Percentiles rank a stretch among this genome's conserved stretches.
These are phyloP conservation scores for Xenopus petersii DNA, from an alignment of 2,797 vertebrate species.

Conservation along the genomic window DNA sequence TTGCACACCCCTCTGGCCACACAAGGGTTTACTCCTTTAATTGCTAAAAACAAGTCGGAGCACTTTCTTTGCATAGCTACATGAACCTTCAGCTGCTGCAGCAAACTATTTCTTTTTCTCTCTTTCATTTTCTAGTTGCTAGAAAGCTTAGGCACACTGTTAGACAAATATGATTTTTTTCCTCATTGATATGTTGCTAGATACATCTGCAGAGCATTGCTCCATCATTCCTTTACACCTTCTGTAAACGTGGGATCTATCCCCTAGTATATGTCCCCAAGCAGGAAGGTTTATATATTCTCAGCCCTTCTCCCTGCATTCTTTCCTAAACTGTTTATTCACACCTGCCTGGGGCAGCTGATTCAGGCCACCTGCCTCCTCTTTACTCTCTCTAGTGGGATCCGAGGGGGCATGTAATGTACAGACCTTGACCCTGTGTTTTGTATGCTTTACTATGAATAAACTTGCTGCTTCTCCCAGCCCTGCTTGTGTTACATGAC, in stretches of 20 bases:
- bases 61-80: slow-evolving; percentile 10
- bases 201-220: slow-evolving; percentile 1
- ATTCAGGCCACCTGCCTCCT: slow-evolving; percentile 4
- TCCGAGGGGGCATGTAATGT: slow-evolving; percentile 22
- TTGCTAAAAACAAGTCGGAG: slow-evolving; percentile 11
- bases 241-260: neutral
- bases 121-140: slow-evolving; percentile 28
- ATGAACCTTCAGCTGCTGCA: slow-evolving; percentile 25
- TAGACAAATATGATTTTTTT: slow-evolving; percentile 11
- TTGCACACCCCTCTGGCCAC: neutral
- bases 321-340: neutral
- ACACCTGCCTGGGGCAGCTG: slow-evolving; percentile 15
- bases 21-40: neutral
- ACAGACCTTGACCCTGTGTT: slow-evolving; percentile 34
- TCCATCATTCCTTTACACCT: neutral
- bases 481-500: neutral
- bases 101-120: slow-evolving; percentile 21
- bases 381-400: neutral
- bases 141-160: slow-evolving; percentile 15
- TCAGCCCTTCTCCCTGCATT: neutral
- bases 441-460: slow-evolving; percentile 45
- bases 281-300: slow-evolving; percentile 7
- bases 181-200: slow-evolving; percentile 14
- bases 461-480: slow-evolving; percentile 44
- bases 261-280: slow-evolving; percentile 19